Evolutionary conservation across 2,888 invertebrate species (phyloP).

Genomic region (Podabrus alpinus): DNA sequence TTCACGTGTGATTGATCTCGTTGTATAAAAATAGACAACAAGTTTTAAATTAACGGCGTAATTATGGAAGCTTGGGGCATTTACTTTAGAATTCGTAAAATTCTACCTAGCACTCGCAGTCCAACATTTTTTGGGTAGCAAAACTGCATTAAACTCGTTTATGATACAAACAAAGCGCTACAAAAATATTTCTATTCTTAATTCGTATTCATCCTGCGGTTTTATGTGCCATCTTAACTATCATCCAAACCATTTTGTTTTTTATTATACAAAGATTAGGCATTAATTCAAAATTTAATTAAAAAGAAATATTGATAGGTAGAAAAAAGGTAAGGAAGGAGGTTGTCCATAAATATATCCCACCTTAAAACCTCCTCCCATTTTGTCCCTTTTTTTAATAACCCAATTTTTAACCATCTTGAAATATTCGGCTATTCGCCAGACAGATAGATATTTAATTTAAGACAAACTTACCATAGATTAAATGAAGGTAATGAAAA

Average conservation of each 20-base stretch:
- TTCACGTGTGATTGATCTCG: background rate
- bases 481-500: slow-evolving; percentile 12
- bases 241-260: background rate
- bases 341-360: background rate
- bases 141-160: background rate
- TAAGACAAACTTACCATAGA: background rate
- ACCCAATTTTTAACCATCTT: background rate
- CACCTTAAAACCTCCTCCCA: background rate
- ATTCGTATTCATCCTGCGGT: background rate
- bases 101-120: background rate
- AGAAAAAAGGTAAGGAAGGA: background rate
- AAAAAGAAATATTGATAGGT: background rate
- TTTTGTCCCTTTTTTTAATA: background rate
- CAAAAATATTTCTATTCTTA: background rate
- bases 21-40: background rate
- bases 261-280: background rate
- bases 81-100: background rate
- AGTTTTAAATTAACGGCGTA: background rate
- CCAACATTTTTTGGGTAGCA: background rate
- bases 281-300: background rate
- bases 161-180: background rate
- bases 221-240: background rate
- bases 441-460: background rate
- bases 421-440: background rate
- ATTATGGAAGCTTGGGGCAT: background rate